Evolutionary conservation across 1,140 invertebrate genomes (phyloP).

Genomic region (Babylonia areolata): DNA sequence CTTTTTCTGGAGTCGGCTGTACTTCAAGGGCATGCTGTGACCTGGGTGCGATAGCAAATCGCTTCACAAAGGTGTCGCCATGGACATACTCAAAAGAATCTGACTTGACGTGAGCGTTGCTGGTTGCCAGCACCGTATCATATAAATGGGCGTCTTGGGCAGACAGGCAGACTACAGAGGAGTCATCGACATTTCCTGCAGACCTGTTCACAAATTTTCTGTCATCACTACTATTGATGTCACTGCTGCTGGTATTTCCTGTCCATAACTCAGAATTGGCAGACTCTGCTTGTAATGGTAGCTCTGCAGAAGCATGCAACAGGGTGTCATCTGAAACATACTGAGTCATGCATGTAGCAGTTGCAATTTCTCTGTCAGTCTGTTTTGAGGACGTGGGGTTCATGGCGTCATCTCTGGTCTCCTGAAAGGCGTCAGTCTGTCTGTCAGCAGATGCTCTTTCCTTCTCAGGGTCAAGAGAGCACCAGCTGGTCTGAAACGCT

Average conservation of each 20-base stretch:
- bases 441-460: neutral
- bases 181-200: neutral
- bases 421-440: neutral
- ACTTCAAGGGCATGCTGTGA: neutral
- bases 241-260: neutral
- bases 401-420: neutral
- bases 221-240: neutral
- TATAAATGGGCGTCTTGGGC: neutral
- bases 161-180: neutral
- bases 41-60: too few relatives aligned
- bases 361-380: neutral
- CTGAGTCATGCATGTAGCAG: neutral
- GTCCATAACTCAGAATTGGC: neutral
- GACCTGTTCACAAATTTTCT: neutral
- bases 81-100: conserved; percentile 3
- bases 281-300: too few relatives aligned
- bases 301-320: neutral
- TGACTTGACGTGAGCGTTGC: neutral
- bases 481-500: neutral
- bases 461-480: neutral
- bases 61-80: neutral
- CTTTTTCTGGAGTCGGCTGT: neutral
- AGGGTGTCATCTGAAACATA: neutral
- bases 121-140: neutral
- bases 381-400: neutral